A percentile compares a stretch with the other conserved stretches of the same genome.
phyloP scores from a whole-genome alignment of 1,140 invertebrate genomes.

The Heliconius congener region DNA sequence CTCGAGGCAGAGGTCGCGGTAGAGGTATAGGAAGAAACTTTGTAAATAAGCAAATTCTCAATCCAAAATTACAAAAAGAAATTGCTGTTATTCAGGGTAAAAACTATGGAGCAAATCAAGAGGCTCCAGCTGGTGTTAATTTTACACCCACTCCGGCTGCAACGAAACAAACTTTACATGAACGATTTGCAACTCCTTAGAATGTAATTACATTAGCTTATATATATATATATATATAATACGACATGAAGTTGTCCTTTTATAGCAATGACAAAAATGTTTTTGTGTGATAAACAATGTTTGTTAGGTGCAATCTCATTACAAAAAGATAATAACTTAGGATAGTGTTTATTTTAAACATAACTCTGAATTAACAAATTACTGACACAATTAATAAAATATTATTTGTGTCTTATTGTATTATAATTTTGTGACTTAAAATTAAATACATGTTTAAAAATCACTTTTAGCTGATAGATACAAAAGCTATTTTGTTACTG shows the following conservation, averaged over 20 bases:
- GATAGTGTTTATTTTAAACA: conserved; percentile 13
- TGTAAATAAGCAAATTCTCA: conserved; percentile 68
- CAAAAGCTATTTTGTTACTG: conserved; percentile 44
- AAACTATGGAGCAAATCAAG: conserved; percentile 48
- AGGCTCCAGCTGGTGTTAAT: conserved; percentile 61
- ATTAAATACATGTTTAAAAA: conserved; percentile 8
- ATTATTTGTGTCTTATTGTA: conserved; percentile 5
- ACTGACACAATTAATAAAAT: neutral
- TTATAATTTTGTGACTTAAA: neutral
- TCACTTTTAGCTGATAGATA: conserved; percentile 17
- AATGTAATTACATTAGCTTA: neutral
- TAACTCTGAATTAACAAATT: conserved; percentile 9
- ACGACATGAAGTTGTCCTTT: neutral
- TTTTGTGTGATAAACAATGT: neutral
- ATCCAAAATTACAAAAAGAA: conserved; percentile 71
- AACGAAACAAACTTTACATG: conserved; percentile 68
- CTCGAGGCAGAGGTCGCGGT: conserved; percentile 59
- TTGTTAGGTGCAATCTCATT: conserved; percentile 17
- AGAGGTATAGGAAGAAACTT: conserved; percentile 69
- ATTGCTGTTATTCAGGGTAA: conserved; percentile 75
- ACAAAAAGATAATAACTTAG: neutral
- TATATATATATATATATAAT: conserved; percentile 1
- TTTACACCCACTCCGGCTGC: conserved; percentile 68
- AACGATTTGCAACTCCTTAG: conserved; percentile 63
- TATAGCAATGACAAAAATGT: neutral